Evolutionary conservation across 2,113 vertebrate genomes (phyloP), one percentile per base, ranked within the genome.

Genomic region (Alectura lathami): DNA sequence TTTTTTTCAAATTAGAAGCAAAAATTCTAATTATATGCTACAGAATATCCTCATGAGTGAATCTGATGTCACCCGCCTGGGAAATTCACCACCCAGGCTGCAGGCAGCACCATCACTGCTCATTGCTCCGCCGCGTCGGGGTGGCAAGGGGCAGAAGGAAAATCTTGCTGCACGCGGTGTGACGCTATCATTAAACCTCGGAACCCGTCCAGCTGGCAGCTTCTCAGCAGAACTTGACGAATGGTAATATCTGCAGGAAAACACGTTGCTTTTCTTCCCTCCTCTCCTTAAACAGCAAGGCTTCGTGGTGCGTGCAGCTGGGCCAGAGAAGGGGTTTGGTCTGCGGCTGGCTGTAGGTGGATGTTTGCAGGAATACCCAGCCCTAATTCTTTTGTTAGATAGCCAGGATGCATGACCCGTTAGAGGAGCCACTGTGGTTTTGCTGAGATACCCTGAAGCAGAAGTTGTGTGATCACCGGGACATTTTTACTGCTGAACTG

Each of bases 11-110:
- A 86, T 70, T 26, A 86, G 72, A 77, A 88, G 79, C 54, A 82
- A 87, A 87, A 94, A 30, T 53, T 53, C 27, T 42, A 57, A 89
- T 95, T 21, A 15, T 1, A 13, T 6, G 63, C 85, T 42, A 40
- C 72, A 62, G 85, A 95, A 87, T 30, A 78, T 8, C 48, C 66
- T 87, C 11, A 1, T 21, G 1, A 93, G 88, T 38, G 78, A 73
- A 36, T 34, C 4, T 16, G 81, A 32, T 87, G 93, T 85, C 82
- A 17, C 78, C 30, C 0, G 1, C 77, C 1, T 59, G 94, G 88
- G 79, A 91, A 30, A 76, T 59, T 40, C 94, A 89, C 90, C 93
- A 89, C 95, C 93, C 95, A 95, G 62, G 89, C 53, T 73, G 94
- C 53, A 38, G 38, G 81, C 56, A 20, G 70, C 26, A 1, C 11